A percentile compares a stretch with the other conserved stretches of the same genome.
These are phyloP conservation scores for Orbicella faveolata DNA, from an alignment of 64 coral and sea anemone genomes.

Conservation along the genomic window DNA sequence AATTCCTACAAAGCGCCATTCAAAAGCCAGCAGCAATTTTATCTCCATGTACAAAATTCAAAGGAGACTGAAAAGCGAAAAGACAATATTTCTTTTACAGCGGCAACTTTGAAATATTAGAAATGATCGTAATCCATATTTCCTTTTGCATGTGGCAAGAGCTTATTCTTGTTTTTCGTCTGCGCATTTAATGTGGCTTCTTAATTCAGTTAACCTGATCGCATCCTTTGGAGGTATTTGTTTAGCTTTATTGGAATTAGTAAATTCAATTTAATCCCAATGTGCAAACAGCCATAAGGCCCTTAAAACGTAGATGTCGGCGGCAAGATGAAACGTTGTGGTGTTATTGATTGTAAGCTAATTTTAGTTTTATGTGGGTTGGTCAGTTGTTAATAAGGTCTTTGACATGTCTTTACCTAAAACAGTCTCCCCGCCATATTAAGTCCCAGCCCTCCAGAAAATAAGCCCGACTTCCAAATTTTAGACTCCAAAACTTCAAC, in stretches of 20 bases:
- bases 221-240: not conserved
- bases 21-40: not conserved
- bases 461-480: too few species aligned
- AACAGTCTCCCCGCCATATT: too few species aligned
- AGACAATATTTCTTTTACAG: not conserved
- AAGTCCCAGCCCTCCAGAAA: too few species aligned
- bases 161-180: not conserved
- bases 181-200: not conserved
- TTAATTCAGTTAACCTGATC: not conserved
- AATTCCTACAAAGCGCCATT: not conserved
- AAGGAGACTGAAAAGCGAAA: not conserved
- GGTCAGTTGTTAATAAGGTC: not conserved
- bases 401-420: not conserved
- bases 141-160: not conserved
- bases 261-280: not conserved
- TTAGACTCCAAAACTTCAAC: too few species aligned
- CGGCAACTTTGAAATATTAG: slow-evolving; percentile 2
- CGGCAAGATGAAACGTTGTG: not conserved
- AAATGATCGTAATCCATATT: not conserved
- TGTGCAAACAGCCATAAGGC: not conserved
- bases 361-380: not conserved
- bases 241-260: not conserved
- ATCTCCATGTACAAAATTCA: not conserved
- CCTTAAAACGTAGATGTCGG: not conserved
- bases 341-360: not conserved